These are phyloP conservation scores for Scyliorhinus canicula DNA, from an alignment of 2,797 vertebrate species.

Conservation along the genomic window DNA sequence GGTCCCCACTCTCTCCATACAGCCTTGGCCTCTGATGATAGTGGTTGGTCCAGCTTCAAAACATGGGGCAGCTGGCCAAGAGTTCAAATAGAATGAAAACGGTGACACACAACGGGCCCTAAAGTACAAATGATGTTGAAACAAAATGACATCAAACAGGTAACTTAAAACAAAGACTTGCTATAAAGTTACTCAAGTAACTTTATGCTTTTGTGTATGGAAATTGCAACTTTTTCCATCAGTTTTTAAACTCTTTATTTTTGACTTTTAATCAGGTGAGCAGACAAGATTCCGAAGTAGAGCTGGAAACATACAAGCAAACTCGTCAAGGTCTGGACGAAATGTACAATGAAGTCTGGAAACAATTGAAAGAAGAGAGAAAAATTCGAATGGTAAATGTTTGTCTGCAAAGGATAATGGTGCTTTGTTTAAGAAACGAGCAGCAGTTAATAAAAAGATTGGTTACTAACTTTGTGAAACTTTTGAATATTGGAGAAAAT, in stretches of 20 bases:
- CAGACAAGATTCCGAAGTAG: slow-evolving; percentile 83
- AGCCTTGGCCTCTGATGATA: too few relatives aligned
- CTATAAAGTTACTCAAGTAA: background rate
- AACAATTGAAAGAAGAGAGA: slow-evolving; percentile 88
- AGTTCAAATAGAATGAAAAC: too few relatives aligned
- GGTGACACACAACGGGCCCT: too few relatives aligned
- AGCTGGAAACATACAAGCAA: slow-evolving; percentile 93
- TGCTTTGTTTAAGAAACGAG: background rate
- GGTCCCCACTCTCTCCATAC: too few relatives aligned
- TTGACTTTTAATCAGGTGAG: background rate
- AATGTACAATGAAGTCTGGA: slow-evolving; percentile 96
- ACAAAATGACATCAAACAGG: too few relatives aligned
- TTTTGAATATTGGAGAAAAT: background rate
- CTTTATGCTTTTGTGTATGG: background rate
- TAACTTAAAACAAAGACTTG: too few relatives aligned
- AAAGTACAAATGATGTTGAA: too few relatives aligned
- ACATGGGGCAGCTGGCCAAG: too few relatives aligned
- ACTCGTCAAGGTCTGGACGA: slow-evolving; percentile 89
- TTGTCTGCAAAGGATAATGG: background rate
- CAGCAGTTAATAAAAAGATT: background rate
- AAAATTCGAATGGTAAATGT: slow-evolving; percentile 74
- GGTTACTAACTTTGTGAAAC: background rate
- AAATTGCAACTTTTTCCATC: background rate
- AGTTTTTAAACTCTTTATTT: background rate
- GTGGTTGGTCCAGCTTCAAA: too few relatives aligned